Evolutionary conservation across 37 sponge, comb jelly and placozoan genomes (phyloP), one percentile per base, ranked within the genome.

Genomic region (Cladorhizidae sp.): DNA sequence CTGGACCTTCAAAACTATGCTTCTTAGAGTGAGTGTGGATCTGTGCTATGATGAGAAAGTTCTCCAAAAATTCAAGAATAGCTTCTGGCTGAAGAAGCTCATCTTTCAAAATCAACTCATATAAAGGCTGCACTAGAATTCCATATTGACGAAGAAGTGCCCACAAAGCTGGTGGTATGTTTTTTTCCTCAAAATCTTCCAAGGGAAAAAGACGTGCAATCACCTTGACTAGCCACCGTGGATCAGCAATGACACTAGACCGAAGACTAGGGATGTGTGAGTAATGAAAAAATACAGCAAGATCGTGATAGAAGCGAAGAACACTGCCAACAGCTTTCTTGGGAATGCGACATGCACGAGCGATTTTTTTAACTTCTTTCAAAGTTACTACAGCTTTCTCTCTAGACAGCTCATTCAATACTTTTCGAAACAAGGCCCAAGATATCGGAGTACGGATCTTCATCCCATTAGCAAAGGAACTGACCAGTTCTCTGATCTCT

Each of bases 291-390:
- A 89, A 73, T 1, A 79, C 80, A 43, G 79, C 89, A 6, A 83
- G 80, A 20, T 89, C 84, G 73, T 89, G 89, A 56, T 83, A 89
- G 55, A 83, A 89, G 23, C 64, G 21, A 26, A 89, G 83, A 31
- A 79, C 89, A 79, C 72, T 78, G 57, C 52, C 25, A 42, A 89
- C 58, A 37, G 21, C 56, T 17, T 55, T 59, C 28, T 57, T 35
- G 12, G 73, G 43, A 17, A 89, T 83, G 7, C 17, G 20, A 40
- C 79, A 73, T 22, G 31, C 43, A 49, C 54, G 50, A 23, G 73
- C 83, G 29, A 89, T 73, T 11, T 12, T 32, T 2, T n/a, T 41
- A 1, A 45, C 83, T 64, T 78, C 74, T 2, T 61, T 18, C 17
- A 42, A 31, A 0, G 59, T 37, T 21, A 83, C n/a, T 49, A 73